Conservation (phyloP, 2,888 invertebrate genomes). For the Acanthacorydalis orientalis region DNA sequence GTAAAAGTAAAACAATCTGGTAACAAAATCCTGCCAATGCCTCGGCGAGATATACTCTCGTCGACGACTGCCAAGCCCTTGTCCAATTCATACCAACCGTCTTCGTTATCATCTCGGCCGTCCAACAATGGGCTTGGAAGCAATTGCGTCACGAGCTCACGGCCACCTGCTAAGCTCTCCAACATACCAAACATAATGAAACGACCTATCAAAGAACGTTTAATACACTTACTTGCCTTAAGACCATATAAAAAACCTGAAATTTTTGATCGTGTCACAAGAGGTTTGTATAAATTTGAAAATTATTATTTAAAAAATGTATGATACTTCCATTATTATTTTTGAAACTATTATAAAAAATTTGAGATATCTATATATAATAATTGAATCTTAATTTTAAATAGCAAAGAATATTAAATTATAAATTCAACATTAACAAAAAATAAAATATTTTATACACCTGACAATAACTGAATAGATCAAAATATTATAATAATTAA, state of each 20-base stretch:
- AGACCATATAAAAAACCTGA: conserved; percentile 90
- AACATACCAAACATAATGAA: conserved; percentile 49
- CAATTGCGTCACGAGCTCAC: conserved; percentile 27
- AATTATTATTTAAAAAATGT: not conserved
- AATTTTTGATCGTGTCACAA: conserved; percentile 60
- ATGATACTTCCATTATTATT: too few species aligned
- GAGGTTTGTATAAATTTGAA: conserved; percentile 42
- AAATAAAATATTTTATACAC: too few species aligned
- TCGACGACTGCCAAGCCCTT: conserved; percentile 16
- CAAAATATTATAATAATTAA: not conserved
- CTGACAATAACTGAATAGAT: too few species aligned
- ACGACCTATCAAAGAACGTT: conserved; percentile 70
- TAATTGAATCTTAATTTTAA: too few species aligned
- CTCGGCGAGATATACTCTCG: conserved; percentile 11
- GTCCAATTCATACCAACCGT: conserved; percentile 19
- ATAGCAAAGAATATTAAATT: too few species aligned
- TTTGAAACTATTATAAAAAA: too few species aligned
- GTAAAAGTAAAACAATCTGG: conserved; percentile 51
- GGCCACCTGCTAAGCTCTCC: conserved; percentile 28
- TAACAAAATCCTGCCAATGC: conserved; percentile 1
- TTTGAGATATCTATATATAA: too few species aligned
- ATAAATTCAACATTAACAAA: too few species aligned
- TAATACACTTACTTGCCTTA: conserved; percentile 85
- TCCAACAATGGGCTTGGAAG: conserved; percentile 17
- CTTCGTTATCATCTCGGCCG: conserved; percentile 19